Conservation (phyloP, 2,113 vertebrate genomes). For the Cheirogaleus medius region DNA sequence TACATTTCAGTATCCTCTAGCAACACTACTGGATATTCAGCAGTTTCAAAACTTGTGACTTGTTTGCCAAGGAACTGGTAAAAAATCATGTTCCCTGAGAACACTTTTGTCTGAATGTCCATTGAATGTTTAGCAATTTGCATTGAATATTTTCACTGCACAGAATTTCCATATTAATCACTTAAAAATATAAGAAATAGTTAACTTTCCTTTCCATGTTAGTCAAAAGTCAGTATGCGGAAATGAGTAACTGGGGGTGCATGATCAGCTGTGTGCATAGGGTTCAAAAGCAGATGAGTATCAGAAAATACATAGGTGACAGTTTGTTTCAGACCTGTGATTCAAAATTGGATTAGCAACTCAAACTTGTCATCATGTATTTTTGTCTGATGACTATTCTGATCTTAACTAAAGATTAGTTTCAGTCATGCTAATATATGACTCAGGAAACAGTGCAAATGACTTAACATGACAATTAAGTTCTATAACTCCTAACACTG, state of each 20-base stretch:
- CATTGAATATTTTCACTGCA: background rate
- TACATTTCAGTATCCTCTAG: background rate
- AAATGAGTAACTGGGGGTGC: background rate
- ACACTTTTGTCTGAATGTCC: background rate
- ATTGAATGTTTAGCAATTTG: background rate
- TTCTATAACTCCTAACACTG: background rate
- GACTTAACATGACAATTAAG: slow-evolving; percentile 6
- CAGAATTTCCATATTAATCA: background rate
- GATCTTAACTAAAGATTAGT: slow-evolving; percentile 53
- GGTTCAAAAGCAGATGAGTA: background rate
- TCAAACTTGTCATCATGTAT: background rate
- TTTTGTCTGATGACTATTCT: slow-evolving; percentile 37
- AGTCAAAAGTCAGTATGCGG: background rate
- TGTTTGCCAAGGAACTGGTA: background rate
- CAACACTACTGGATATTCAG: background rate
- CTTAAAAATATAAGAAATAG: background rate
- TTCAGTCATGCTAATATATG: slow-evolving; percentile 4
- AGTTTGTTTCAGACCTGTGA: slow-evolving; percentile 26
- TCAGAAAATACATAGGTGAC: background rate
- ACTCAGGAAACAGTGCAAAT: slow-evolving; percentile 41
- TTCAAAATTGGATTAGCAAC: background rate
- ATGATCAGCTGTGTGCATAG: background rate
- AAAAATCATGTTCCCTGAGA: background rate
- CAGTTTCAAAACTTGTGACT: background rate
- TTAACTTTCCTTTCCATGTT: background rate